phyloP scores from a whole-genome alignment of 2,797 vertebrate species.

The Buphagus erythrorhynchus region DNA sequence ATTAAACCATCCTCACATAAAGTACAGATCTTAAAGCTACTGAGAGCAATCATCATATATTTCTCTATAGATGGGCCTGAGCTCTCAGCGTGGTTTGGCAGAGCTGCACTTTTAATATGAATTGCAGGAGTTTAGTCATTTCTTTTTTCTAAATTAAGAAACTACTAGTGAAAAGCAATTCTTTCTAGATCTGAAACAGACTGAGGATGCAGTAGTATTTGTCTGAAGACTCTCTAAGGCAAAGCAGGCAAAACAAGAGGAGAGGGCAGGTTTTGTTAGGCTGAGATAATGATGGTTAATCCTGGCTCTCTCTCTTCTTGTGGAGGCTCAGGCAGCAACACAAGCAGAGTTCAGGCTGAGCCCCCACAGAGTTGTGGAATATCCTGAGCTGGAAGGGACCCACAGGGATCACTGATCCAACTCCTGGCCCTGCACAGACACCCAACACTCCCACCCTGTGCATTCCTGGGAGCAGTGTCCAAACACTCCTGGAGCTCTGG shows the following conservation, averaged over 20 bases:
- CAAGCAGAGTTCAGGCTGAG: fast-evolving
- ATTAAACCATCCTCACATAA: neutral
- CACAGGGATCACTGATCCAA: fast-evolving
- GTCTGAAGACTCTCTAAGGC: neutral
- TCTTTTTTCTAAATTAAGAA: neutral
- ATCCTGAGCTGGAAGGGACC: neutral
- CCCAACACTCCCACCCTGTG: fast-evolving
- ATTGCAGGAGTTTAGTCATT: neutral
- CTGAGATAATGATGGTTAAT: neutral
- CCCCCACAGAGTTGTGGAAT: neutral
- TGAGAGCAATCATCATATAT: neutral
- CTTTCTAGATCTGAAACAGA: neutral
- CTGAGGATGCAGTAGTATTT: neutral
- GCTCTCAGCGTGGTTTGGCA: neutral
- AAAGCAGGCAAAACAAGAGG: neutral
- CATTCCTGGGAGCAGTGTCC: fast-evolving
- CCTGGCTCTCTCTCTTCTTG: neutral
- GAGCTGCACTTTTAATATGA: neutral
- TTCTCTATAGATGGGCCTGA: neutral
- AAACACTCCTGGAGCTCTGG: fast-evolving
- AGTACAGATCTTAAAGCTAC: neutral
- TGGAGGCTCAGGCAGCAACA: neutral
- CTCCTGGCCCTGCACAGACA: neutral
- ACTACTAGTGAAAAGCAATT: neutral
- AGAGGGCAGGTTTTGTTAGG: fast-evolving